Conservation (phyloP, 2,888 invertebrate genomes). For the Drosophila anomelani region DNA sequence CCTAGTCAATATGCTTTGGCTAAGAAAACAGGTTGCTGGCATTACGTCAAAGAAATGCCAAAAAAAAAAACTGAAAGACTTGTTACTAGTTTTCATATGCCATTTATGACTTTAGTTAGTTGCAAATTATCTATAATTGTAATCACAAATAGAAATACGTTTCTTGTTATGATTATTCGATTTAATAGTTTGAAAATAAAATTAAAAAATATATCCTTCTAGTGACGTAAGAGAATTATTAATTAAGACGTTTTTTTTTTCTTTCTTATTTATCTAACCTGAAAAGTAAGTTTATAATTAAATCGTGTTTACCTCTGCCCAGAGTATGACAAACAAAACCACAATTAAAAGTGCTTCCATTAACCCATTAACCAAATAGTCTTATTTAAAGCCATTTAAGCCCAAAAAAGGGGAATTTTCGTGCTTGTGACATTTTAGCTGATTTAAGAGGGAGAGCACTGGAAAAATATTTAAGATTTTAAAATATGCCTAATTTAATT, state of each 20-base stretch:
- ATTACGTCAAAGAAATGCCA: constrained; percentile 26
- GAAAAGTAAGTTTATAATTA: constrained; percentile 15
- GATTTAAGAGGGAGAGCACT: background rate
- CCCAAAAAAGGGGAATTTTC: background rate
- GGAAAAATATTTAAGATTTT: background rate
- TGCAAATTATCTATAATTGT: background rate
- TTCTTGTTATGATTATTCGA: background rate
- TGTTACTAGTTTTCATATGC: constrained; percentile 5
- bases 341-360: constrained; percentile 5
- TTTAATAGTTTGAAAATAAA: background rate
- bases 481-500: too few relatives aligned
- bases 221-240: background rate
- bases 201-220: background rate
- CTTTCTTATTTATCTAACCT: background rate
- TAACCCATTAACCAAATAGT: constrained; percentile 14
- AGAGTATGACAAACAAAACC: background rate
- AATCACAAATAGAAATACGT: background rate
- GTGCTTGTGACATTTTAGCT: background rate
- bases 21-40: constrained; percentile 53
- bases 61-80: constrained; percentile 15
- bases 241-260: background rate
- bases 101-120: constrained; percentile 5
- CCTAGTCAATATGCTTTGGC: constrained; percentile 53
- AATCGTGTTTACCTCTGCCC: background rate
- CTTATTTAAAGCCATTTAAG: constrained; percentile 1